Evolutionary conservation across 2,797 vertebrate species (phyloP), one percentile per base, ranked within the genome.

Genomic region (Gymnodraco acuticeps): DNA sequence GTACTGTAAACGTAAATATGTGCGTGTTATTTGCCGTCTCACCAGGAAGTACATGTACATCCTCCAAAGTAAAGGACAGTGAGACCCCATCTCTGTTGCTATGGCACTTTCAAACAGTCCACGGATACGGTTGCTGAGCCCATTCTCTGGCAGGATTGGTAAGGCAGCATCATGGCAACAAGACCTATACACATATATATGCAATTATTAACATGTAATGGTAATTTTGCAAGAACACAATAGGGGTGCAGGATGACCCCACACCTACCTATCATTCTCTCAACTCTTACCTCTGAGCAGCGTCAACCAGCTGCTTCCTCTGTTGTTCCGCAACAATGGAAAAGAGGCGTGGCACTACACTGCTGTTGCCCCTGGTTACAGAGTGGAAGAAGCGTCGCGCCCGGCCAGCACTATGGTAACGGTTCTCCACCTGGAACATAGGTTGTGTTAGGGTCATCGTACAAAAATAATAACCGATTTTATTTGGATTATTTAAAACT

Each of bases 21-120:
- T 70, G 47, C 3, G 6, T 52, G 14, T 58, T 19, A 15, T 81
- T 62, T 76, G 46, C 38, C 4, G 8, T 75, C 95, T 96, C 91
- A 99, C 98, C 96, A 96, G 88, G 66, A 98, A 99, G 73, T 94
- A 91, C 84, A 99, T 88, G 90, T 98, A 99, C 95, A 98, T 96
- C 84, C 98, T 96, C 98, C 98, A 99, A 17, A 99, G 92, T 69
- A 99, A 89, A 11, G 97, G 96, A 78, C 98, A 99, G 53, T 93
- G 95, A 77, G 94, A 80, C 3, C 97, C 97, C 3, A 47, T 88
- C 78, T 96, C 95, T 16, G 92, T 96, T 82, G 88, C 93, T 69
- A 95, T 71, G 2, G 97, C 94, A 0, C 89, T 95, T 89, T 99
- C 98, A 93, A 98, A 99, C 5, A 99, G 92, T 59, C 92, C 93